Evolutionary conservation across 1,140 invertebrate genomes (phyloP).

Genomic region (Drosophila bocki): DNA sequence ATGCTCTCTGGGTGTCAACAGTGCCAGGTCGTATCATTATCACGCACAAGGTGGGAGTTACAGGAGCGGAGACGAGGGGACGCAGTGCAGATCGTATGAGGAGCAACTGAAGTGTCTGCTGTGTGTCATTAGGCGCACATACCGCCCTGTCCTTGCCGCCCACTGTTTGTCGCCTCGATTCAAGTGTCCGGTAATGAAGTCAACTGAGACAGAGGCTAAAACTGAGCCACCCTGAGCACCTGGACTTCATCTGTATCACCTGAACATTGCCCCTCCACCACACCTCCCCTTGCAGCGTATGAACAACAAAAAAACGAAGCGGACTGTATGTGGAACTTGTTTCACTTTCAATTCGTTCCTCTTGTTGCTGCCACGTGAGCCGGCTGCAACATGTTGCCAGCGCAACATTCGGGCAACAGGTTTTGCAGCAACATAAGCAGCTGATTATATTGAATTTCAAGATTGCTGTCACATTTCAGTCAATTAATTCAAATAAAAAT

Average conservation of each 20-base stretch:
- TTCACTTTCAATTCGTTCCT: constrained; percentile 44
- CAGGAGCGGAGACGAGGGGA: neutral
- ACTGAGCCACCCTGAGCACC: constrained; percentile 54
- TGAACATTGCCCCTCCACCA: neutral
- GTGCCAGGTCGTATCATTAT: constrained; percentile 70
- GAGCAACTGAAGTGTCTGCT: constrained; percentile 41
- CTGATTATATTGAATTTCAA: constrained; percentile 1
- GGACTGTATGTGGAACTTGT: constrained; percentile 58
- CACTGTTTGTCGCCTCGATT: constrained; percentile 63
- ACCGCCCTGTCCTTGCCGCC: constrained; percentile 39
- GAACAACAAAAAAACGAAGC: constrained; percentile 5
- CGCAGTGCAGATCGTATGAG: constrained; percentile 36
- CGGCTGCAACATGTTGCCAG: constrained; percentile 38
- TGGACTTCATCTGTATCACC: constrained; percentile 31
- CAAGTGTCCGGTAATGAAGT: constrained; percentile 80
- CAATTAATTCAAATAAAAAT: neutral
- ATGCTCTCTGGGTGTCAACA: constrained; percentile 64
- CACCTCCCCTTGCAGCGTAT: constrained; percentile 16
- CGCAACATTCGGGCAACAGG: constrained; percentile 56
- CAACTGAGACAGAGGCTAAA: constrained; percentile 54
- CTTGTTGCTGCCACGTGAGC: constrained; percentile 54
- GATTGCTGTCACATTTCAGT: neutral
- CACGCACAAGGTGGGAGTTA: constrained; percentile 38
- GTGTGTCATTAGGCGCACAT: constrained; percentile 70
- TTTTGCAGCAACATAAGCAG: constrained; percentile 48